Percentiles rank a stretch among this genome's conserved stretches.
phyloP scores from a whole-genome alignment of 2,113 vertebrate genomes.

The Mandrillus leucophaeus region DNA sequence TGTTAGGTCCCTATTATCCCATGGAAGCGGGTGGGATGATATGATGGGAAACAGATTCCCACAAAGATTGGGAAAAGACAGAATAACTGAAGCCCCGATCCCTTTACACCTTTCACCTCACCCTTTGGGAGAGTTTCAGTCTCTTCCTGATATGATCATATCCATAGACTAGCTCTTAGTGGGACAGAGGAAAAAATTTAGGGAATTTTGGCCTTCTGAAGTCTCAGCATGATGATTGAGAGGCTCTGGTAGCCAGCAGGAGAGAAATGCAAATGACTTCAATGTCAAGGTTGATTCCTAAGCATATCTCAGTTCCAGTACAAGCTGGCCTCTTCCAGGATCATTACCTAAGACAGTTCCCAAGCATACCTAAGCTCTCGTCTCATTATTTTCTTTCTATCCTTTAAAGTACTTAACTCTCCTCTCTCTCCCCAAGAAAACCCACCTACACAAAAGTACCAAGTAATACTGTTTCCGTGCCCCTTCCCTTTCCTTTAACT shows the following conservation, averaged over 20 bases:
- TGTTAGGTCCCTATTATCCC: neutral
- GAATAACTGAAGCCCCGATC: neutral
- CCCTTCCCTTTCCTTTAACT: neutral
- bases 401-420: neutral
- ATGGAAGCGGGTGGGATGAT: neutral
- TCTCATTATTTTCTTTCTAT: neutral
- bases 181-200: neutral
- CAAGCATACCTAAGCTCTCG: neutral
- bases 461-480: neutral
- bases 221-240: neutral
- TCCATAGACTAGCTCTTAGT: neutral
- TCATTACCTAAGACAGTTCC: neutral
- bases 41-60: neutral
- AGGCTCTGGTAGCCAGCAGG: neutral
- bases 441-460: neutral
- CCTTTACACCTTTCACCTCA: neutral
- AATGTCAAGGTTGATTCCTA: neutral
- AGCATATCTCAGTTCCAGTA: neutral
- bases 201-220: neutral
- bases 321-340: neutral
- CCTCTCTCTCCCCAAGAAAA: constrained; percentile 13
- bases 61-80: neutral
- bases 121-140: neutral
- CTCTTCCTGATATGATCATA: neutral
- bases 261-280: neutral